phyloP scores from a whole-genome alignment of 2,797 vertebrate genomes.

The Halcyon chelicuti region DNA sequence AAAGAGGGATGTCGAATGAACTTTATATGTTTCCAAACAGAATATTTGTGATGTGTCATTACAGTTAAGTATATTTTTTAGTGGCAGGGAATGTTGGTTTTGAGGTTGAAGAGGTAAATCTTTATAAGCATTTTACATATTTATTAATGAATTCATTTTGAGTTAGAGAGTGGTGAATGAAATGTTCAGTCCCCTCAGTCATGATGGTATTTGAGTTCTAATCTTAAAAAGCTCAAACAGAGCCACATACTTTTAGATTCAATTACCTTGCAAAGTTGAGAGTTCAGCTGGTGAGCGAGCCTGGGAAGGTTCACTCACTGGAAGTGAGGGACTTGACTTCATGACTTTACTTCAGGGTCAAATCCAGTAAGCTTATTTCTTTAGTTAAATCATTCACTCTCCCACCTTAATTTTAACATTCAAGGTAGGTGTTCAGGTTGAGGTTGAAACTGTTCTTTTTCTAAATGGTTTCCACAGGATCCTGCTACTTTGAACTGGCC shows the following conservation, averaged over 20 bases:
- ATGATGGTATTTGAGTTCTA: background rate
- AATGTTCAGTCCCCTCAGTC: background rate
- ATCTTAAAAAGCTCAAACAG: background rate
- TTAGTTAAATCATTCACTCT: background rate
- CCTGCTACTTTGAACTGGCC: slow-evolving; percentile 8
- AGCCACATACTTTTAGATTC: background rate
- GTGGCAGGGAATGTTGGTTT: background rate
- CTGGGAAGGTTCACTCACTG: background rate
- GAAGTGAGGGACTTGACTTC: background rate
- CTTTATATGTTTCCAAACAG: background rate
- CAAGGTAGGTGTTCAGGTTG: background rate
- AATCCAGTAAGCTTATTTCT: background rate
- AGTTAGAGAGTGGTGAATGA: background rate
- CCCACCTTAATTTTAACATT: slow-evolving; percentile 35
- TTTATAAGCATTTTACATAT: background rate
- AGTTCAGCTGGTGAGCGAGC: background rate
- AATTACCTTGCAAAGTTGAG: background rate
- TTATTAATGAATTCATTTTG: background rate
- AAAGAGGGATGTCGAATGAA: background rate
- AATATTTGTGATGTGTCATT: background rate
- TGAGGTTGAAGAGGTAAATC: background rate
- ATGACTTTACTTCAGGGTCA: background rate
- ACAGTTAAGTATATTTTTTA: background rate
- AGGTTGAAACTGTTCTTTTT: background rate
- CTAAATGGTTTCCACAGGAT: background rate